Evolutionary conservation across 2,113 vertebrate species (phyloP).

Genomic region (Colius striatus): DNA sequence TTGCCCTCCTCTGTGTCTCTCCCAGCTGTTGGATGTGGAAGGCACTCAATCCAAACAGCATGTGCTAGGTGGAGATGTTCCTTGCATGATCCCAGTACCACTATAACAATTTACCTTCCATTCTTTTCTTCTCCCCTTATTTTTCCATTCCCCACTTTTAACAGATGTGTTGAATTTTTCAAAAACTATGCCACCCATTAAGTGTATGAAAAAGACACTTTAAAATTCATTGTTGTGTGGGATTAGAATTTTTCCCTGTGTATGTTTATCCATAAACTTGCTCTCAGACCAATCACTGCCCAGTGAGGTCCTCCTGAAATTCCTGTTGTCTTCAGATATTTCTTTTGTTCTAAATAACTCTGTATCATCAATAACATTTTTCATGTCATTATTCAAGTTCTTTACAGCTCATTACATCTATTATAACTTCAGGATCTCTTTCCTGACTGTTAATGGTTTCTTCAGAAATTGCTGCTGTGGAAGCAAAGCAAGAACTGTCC

Average conservation of each 20-base stretch:
- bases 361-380: neutral
- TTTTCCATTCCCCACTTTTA: neutral
- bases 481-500: constrained; percentile 5
- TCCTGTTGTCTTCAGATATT: neutral
- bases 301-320: neutral
- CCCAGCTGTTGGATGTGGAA: neutral
- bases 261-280: neutral
- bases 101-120: neutral
- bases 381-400: neutral
- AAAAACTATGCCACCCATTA: neutral
- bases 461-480: neutral
- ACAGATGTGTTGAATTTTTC: neutral
- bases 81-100: neutral
- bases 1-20: neutral
- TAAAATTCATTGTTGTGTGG: neutral
- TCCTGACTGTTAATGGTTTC: neutral
- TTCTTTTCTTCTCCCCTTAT: neutral
- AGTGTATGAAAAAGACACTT: neutral
- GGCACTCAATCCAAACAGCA: accelerated
- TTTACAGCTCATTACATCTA: constrained; percentile 21
- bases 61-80: neutral
- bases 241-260: neutral
- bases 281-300: neutral
- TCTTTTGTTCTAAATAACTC: neutral
- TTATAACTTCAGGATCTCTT: constrained; percentile 10